Evolutionary conservation across 92 coral and sea anemone genomes (phyloP).

Genomic region (Parazoanthus atlanticus): DNA sequence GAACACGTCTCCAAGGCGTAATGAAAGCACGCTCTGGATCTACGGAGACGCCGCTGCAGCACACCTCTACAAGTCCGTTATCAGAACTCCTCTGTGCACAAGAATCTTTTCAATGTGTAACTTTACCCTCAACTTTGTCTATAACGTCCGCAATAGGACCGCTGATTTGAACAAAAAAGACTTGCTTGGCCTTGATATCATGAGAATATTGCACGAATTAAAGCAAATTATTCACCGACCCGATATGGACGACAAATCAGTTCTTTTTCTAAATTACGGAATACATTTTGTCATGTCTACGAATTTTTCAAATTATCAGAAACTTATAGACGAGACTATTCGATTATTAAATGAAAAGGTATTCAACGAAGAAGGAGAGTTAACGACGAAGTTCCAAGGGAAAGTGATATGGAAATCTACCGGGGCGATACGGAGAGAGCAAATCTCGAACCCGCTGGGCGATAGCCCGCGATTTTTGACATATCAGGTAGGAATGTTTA

Average conservation of each 20-base stretch:
- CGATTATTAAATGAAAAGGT: constrained; percentile 52
- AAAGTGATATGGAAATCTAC: constrained; percentile 86
- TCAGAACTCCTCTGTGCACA: constrained; percentile 40
- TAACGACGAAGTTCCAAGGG: constrained; percentile 60
- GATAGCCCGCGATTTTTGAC: constrained; percentile 74
- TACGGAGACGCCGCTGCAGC: constrained; percentile 45
- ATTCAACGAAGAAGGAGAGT: constrained; percentile 31
- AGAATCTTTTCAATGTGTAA: constrained; percentile 29
- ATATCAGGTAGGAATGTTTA: constrained; percentile 61
- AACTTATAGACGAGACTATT: constrained; percentile 67
- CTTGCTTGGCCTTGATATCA: constrained; percentile 33
- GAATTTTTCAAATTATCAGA: constrained; percentile 74
- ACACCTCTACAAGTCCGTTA: constrained; percentile 26
- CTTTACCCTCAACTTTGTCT: constrained; percentile 39
- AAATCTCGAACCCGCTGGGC: constrained; percentile 49
- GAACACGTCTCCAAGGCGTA: not conserved
- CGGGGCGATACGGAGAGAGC: constrained; percentile 66
- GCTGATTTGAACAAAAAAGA: constrained; percentile 23
- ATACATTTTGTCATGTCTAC: constrained; percentile 69
- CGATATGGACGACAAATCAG: constrained; percentile 76
- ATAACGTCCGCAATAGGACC: constrained; percentile 17
- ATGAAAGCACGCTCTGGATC: constrained; percentile 40
- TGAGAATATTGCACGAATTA: constrained; percentile 46
- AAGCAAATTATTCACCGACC: constrained; percentile 61
- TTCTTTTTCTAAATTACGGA: constrained; percentile 81